Evolutionary conservation across 2,113 vertebrate genomes (phyloP).

Genomic region (Syrmaticus mikado): DNA sequence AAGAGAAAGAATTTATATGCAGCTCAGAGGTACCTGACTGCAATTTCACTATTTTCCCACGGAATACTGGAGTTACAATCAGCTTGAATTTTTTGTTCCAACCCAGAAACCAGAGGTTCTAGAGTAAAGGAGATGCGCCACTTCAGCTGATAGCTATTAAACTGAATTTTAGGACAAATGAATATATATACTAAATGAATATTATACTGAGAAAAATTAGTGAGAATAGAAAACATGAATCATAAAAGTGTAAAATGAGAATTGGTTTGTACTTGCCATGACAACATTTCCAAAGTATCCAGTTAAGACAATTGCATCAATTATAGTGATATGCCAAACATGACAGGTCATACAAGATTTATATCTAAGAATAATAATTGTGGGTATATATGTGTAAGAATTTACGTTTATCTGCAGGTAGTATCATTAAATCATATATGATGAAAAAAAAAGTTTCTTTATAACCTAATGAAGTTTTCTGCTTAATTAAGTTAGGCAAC

Average conservation of each 20-base stretch:
- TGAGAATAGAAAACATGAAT: background rate
- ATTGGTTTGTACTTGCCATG: background rate
- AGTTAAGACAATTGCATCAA: background rate
- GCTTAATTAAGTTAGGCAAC: background rate
- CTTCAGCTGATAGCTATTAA: background rate
- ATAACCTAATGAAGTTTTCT: background rate
- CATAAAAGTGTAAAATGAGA: background rate
- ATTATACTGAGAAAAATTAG: background rate
- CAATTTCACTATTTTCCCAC: background rate
- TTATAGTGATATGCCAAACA: background rate
- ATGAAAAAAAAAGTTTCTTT: background rate
- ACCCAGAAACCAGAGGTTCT: background rate
- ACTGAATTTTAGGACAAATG: background rate
- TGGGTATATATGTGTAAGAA: background rate
- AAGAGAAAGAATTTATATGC: background rate
- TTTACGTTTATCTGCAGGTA: background rate
- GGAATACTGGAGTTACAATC: background rate
- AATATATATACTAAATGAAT: background rate
- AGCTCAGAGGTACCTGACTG: background rate
- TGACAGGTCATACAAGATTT: background rate
- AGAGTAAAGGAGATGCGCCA: background rate
- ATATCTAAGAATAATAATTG: background rate
- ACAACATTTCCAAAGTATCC: background rate
- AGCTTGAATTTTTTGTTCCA: background rate
- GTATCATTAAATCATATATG: background rate